phyloP scores from a whole-genome alignment of 2,888 invertebrate species.

The Lepidocyrtinus sp. region DNA sequence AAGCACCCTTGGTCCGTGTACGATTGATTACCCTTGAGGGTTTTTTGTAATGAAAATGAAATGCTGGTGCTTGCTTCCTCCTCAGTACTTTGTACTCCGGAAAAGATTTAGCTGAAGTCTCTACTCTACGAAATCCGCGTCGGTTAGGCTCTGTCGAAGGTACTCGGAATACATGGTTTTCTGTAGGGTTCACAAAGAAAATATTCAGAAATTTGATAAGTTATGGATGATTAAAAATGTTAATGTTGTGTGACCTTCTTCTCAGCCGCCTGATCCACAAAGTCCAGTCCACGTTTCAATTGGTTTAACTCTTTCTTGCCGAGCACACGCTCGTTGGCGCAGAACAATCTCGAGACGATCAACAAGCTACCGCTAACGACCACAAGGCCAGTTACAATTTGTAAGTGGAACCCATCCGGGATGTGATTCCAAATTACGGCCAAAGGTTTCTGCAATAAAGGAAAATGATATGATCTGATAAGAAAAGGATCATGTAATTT shows the following conservation, averaged over 20 bases:
- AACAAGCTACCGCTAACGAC: conserved; percentile 62
- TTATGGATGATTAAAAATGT: too few species aligned
- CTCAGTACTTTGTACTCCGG: not conserved
- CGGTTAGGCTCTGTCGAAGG: conserved; percentile 59
- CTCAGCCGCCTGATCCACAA: conserved; percentile 50
- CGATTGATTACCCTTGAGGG: too few species aligned
- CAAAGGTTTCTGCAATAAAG: conserved; percentile 60
- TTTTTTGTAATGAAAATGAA: conserved; percentile 27
- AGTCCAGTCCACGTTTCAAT: conserved; percentile 57
- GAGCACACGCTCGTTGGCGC: conserved; percentile 56
- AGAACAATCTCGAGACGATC: conserved; percentile 64
- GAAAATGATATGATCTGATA: conserved; percentile 15
- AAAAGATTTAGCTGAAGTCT: not conserved
- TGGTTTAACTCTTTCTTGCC: conserved; percentile 58
- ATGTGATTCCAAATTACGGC: conserved; percentile 62
- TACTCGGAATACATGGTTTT: conserved; percentile 62
- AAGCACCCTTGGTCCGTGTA: conserved; percentile 29
- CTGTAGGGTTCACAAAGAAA: conserved; percentile 33
- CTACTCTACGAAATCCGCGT: conserved; percentile 56
- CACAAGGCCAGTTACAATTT: conserved; percentile 64
- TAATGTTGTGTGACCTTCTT: too few species aligned
- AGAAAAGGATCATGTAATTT: conserved; percentile 12
- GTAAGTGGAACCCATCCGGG: conserved; percentile 64
- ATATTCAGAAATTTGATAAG: conserved; percentile 10
- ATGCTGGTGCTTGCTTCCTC: not conserved